These are phyloP conservation scores for Lasiurus borealis DNA, from an alignment of 2,113 vertebrate species.

Conservation along the genomic window DNA sequence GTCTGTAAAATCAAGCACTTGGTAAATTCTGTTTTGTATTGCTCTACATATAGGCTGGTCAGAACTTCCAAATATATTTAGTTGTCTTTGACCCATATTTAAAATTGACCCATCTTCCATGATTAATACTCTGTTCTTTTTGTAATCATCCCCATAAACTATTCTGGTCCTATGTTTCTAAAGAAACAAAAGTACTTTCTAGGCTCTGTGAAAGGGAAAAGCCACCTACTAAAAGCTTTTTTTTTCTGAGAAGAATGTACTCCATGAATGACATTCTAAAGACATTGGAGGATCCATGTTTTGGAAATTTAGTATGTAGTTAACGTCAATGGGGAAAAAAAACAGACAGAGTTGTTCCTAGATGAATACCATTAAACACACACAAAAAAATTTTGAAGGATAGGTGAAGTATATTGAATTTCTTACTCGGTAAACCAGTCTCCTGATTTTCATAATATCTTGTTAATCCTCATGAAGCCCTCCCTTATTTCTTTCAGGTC, in stretches of 20 bases:
- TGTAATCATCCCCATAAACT: not conserved
- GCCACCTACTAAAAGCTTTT: not conserved
- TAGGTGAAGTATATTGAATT: not conserved
- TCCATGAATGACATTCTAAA: conserved; percentile 49
- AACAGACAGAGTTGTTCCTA: not conserved
- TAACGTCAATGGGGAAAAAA: not conserved
- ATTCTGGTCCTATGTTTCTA: not conserved
- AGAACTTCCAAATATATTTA: not conserved
- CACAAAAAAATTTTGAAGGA: not conserved
- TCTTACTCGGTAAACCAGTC: conserved; percentile 56
- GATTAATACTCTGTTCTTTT: not conserved
- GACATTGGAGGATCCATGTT: conserved; percentile 45
- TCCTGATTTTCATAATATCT: conserved; percentile 56
- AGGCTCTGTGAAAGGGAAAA: not conserved
- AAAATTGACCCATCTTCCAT: not conserved
- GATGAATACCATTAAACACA: conserved; percentile 8
- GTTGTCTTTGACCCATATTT: not conserved
- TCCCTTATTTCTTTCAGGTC: conserved; percentile 53
- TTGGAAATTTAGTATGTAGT: conserved; percentile 21
- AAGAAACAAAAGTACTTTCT: not conserved
- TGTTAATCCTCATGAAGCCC: not conserved
- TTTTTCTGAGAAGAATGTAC: conserved; percentile 51
- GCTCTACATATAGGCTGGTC: not conserved
- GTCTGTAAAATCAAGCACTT: conserved; percentile 8
- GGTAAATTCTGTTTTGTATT: not conserved